phyloP scores from a whole-genome alignment of 1,140 invertebrate species.

The Neodiprion virginianus region DNA sequence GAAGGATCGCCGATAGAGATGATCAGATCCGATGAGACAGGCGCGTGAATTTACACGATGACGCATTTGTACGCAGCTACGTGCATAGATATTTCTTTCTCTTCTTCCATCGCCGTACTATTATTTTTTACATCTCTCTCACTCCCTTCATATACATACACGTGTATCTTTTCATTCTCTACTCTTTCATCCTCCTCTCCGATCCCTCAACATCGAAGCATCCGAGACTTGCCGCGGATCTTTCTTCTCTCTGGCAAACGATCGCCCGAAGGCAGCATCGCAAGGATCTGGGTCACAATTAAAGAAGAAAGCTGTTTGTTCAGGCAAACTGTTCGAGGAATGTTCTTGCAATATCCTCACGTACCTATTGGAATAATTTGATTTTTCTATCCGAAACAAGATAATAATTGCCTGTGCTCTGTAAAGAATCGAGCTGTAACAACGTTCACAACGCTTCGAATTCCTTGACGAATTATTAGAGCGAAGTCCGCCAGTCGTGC shows the following conservation, averaged over 20 bases:
- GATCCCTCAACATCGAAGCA: no score
- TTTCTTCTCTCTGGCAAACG: slow-evolving; percentile 1
- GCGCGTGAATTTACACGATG: background rate
- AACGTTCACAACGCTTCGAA: no score
- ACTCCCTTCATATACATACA: background rate
- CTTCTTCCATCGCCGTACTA: background rate
- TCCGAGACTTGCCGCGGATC: background rate
- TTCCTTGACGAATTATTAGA: no score
- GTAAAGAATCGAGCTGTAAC: no score
- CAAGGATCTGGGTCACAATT: slow-evolving; percentile 39
- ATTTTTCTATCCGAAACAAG: background rate
- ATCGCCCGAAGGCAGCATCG: slow-evolving; percentile 1
- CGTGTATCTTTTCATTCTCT: no score
- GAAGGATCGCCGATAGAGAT: background rate
- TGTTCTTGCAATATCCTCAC: background rate
- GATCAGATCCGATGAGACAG: background rate
- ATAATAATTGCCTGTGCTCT: background rate
- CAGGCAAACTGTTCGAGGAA: slow-evolving; percentile 1
- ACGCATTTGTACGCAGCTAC: background rate
- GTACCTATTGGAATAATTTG: background rate
- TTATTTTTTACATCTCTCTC: background rate
- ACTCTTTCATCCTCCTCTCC: no score
- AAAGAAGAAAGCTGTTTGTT: slow-evolving; percentile 37
- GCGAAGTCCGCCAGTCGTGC: no score
- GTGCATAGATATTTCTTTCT: background rate